phyloP scores from a whole-genome alignment of 2,888 invertebrate genomes.

The Zhuqinia jingwanae region DNA sequence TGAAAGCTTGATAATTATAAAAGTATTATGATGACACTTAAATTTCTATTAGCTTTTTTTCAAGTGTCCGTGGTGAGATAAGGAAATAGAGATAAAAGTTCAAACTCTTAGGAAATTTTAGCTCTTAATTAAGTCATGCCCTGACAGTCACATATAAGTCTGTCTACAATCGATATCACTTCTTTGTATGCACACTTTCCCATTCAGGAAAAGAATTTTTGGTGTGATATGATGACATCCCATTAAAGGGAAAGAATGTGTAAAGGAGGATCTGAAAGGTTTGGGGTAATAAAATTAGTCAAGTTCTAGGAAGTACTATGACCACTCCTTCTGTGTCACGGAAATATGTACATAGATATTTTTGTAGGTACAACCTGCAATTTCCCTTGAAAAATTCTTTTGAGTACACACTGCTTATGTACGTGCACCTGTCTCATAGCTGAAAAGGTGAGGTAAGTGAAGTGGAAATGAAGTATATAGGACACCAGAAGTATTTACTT shows the following conservation, averaged over 20 bases:
- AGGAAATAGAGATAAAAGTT: constrained; percentile 1
- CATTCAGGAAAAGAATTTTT: background rate
- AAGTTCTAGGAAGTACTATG: background rate
- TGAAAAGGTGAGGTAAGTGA: background rate
- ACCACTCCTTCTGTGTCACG: background rate
- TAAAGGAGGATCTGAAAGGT: background rate
- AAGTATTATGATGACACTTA: constrained; percentile 5
- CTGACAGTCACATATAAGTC: too few relatives aligned
- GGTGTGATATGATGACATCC: too few relatives aligned
- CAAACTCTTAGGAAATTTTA: background rate
- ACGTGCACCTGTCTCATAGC: background rate
- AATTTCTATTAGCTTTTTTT: constrained; percentile 9
- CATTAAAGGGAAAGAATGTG: background rate
- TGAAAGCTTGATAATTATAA: background rate
- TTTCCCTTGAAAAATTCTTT: too few relatives aligned
- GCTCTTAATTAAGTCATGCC: too few relatives aligned
- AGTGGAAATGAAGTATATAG: constrained; percentile 12
- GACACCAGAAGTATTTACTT: constrained; percentile 14
- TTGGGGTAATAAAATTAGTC: background rate
- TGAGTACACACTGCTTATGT: too few relatives aligned
- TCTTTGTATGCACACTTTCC: too few relatives aligned
- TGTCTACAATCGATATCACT: too few relatives aligned
- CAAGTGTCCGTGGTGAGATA: background rate
- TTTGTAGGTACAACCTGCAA: background rate
- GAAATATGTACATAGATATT: background rate